Percentiles rank a stretch among this genome's conserved stretches.
Conservation (phyloP, 2,888 invertebrate genomes). For the Caenorhabditis zanzibari region DNA sequence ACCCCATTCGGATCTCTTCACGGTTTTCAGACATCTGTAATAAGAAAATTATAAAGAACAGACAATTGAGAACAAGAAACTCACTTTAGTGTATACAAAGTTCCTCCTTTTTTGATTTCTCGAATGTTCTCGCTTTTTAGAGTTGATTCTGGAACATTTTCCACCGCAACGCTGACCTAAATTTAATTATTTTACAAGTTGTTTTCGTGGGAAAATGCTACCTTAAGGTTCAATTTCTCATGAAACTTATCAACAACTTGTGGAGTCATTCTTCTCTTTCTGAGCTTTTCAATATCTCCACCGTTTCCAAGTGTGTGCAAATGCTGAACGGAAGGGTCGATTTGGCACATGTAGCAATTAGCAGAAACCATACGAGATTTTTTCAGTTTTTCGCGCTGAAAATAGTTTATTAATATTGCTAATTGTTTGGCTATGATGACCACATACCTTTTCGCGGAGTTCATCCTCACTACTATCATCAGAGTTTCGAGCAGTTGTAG, state of each 20-base stretch:
- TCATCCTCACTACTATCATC: slow-evolving; percentile 72
- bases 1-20: slow-evolving; percentile 50
- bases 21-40: slow-evolving; percentile 58
- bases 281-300: slow-evolving; percentile 38
- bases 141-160: slow-evolving; percentile 52
- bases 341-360: slow-evolving; percentile 75
- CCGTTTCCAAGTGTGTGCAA: slow-evolving; percentile 75
- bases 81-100: slow-evolving; percentile 56
- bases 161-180: slow-evolving; percentile 51
- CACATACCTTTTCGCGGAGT: slow-evolving; percentile 44
- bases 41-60: neutral
- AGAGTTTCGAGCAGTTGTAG: slow-evolving; percentile 20
- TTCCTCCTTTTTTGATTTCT: slow-evolving; percentile 63
- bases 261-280: slow-evolving; percentile 57
- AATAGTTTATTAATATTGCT: neutral
- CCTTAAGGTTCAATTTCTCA: slow-evolving; percentile 42
- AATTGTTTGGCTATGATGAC: no score
- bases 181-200: neutral
- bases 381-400: slow-evolving; percentile 58
- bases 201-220: slow-evolving; percentile 2
- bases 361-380: slow-evolving; percentile 67
- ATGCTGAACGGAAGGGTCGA: slow-evolving; percentile 73
- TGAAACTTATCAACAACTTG: slow-evolving; percentile 48
- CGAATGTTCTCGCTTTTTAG: slow-evolving; percentile 65
- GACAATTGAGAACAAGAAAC: neutral